A percentile compares a stretch with the other conserved stretches of the same genome.
phyloP scores from a whole-genome alignment of 2,797 vertebrate genomes.

The Paedocypris micromegethes region DNA sequence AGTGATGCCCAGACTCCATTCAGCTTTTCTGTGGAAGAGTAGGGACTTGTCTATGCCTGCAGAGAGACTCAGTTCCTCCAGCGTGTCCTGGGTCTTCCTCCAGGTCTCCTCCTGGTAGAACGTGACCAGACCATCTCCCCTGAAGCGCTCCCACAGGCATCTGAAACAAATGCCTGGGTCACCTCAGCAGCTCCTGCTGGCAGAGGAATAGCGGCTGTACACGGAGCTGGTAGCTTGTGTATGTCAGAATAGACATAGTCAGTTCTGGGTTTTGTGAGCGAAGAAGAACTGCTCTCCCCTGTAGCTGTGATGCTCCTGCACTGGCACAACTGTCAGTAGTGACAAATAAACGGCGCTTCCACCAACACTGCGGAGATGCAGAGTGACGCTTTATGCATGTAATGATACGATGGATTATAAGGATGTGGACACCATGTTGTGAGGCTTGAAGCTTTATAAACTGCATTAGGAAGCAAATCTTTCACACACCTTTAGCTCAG shows the following conservation, averaged over 20 bases:
- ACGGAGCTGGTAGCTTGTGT: no score
- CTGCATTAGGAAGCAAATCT: constrained; percentile 38
- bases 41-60: no score
- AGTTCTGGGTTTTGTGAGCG: constrained; percentile 2
- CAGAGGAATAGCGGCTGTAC: no score
- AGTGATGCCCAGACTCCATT: no score
- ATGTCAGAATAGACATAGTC: neutral
- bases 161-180: no score
- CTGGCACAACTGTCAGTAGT: constrained; percentile 32
- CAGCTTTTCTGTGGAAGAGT: no score
- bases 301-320: constrained; percentile 17
- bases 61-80: no score
- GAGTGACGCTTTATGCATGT: constrained; percentile 25
- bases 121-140: no score
- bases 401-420: constrained; percentile 30
- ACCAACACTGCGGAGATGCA: constrained; percentile 24
- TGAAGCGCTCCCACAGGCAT: no score
- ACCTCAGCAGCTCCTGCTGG: no score
- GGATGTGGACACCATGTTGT: constrained; percentile 37
- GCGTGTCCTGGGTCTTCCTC: no score
- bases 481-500: constrained; percentile 32
- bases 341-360: constrained; percentile 32
- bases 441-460: constrained; percentile 36
- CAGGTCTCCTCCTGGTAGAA: no score
- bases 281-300: constrained; percentile 16